Evolutionary conservation across 2,113 vertebrate genomes (phyloP), one percentile per base, ranked within the genome.

Genomic region (Malurus alboscapulatus): DNA sequence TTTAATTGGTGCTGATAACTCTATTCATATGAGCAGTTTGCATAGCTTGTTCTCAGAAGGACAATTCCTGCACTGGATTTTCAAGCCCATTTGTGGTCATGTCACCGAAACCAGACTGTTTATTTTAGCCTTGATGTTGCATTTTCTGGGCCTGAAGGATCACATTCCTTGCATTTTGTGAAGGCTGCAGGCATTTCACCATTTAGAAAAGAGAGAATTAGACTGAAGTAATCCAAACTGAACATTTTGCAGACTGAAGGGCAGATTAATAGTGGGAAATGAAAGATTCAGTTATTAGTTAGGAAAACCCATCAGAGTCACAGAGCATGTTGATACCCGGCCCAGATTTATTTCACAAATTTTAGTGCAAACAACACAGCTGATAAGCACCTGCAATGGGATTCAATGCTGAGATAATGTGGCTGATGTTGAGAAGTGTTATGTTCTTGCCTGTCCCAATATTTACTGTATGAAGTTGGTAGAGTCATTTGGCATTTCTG

Each of bases 21-120:
- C 6, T 45, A 27, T 63, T 83, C 11, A 17, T 26, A 32, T 26
- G 29, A 74, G 8, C 6, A 17, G 8, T 62, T 77, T 78, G 26
- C 6, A 14, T 74, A 36, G 20, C 15, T 87, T 85, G 5, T 42
- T 88, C 40, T 67, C 55, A 78, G 32, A 66, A 77, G 13, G 42
- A 16, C 13, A 59, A 17, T 61, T 84, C 10, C 59, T 25, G 29
- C 14, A n/a, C 20, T 66, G 22, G 2, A 13, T 66, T 61, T 91
- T 12, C 50, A 66, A 6, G 26, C 30, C 13, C 1, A 5, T 30
- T 61, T 84, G 19, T 17, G 36, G 38, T 19, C 0, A 0, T 13
- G 14, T 48, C 1, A 0, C 21, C 4, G 9, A 20, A 24, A 13
- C 32, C 44, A 81, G 22, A 36, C 17, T 36, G 25, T 7, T 69